Percentiles rank a stretch among this genome's conserved stretches.
Conservation (phyloP, 2,888 invertebrate species). For the Palloptera scutellata region DNA sequence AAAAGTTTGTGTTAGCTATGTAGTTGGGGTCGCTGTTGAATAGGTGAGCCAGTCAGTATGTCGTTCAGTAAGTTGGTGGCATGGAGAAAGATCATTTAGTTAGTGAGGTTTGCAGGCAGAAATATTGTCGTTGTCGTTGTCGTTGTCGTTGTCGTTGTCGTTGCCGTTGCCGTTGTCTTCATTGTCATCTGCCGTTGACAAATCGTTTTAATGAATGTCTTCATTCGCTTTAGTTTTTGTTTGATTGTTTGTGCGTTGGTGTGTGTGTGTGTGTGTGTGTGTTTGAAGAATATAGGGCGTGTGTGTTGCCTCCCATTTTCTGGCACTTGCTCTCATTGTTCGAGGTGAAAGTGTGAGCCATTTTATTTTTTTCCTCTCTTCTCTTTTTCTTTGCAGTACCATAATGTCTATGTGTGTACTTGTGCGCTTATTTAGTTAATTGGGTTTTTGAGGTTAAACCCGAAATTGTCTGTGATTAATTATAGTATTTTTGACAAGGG, state of each 20-base stretch:
- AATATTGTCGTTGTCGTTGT: no score
- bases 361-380: background rate
- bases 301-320: conserved; percentile 6
- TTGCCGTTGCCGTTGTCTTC: conserved; percentile 12
- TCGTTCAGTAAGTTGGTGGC: no score
- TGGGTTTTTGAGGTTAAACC: conserved; percentile 38
- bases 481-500: conserved; percentile 35
- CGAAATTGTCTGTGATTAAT: conserved; percentile 37
- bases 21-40: background rate
- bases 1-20: background rate
- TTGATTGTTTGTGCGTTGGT: conserved; percentile 8
- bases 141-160: conserved; percentile 14
- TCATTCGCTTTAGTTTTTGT: conserved; percentile 26
- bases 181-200: conserved; percentile 35
- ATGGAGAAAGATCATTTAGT: no score
- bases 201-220: conserved; percentile 38
- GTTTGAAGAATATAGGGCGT: background rate
- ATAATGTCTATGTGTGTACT: background rate
- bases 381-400: background rate
- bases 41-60: no score
- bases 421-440: conserved; percentile 39
- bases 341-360: conserved; percentile 4
- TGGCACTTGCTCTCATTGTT: conserved; percentile 10
- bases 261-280: background rate
- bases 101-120: no score